phyloP scores from a whole-genome alignment of 2,797 vertebrate species.

The Oreochromis grahami region DNA sequence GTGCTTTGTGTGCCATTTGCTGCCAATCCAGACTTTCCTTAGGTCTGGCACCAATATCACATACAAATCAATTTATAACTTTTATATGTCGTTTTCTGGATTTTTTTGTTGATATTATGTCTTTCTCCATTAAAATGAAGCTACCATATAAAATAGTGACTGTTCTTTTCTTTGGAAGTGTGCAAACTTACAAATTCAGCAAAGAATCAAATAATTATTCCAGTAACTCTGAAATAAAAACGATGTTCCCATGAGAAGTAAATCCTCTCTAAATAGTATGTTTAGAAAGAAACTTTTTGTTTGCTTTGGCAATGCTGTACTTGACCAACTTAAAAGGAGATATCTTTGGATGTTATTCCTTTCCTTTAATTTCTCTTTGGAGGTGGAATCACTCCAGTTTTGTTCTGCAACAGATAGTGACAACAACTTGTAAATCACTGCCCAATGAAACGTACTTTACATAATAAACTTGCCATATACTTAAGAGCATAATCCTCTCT shows the following conservation, averaged over 20 bases:
- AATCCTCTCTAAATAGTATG: not conserved
- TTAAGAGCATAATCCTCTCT: not conserved
- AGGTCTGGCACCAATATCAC: no score
- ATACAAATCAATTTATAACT: no score
- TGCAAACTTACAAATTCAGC: not conserved
- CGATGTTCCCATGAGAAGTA: not conserved
- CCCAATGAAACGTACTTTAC: not conserved
- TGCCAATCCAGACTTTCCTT: no score
- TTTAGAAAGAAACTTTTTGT: not conserved
- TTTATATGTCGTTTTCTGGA: no score
- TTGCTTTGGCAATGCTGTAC: not conserved
- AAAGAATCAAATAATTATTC: not conserved
- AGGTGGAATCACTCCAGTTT: not conserved
- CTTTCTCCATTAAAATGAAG: not conserved
- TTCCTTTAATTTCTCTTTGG: not conserved
- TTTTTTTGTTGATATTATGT: no score
- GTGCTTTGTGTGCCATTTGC: no score
- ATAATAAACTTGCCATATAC: not conserved
- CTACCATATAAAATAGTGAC: not conserved
- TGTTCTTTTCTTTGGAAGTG: not conserved
- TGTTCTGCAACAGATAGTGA: not conserved
- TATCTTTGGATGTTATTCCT: not conserved
- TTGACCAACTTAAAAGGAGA: not conserved
- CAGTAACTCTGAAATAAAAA: not conserved
- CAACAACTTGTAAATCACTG: not conserved